Base-by-base conservation (phyloP, 1,140 invertebrate species). In the Meloidogyne floridensis region DNA sequence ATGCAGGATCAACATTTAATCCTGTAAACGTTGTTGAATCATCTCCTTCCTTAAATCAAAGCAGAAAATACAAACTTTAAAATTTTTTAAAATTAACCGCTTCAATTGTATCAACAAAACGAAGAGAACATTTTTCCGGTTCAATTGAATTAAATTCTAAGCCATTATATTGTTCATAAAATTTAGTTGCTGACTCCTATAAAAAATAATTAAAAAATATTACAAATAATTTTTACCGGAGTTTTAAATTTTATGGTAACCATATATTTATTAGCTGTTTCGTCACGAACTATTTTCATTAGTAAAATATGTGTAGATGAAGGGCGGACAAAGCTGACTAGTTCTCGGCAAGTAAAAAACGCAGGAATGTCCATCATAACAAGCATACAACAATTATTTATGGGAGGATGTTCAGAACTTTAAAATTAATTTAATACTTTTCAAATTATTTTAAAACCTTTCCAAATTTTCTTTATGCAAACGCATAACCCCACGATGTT, bases 211-310 rank as follows among this genome's bases (percentile, higher is more conserved):
- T 9, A 18, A 10, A 2, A 82, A 20, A 18, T 13, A 83, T 72
- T 51, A 51, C 4, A 3, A 74, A 84, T 8, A 65, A n/a, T n/a
- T 4, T 13, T 81, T 82, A 76, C 80, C 43, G 78, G 42, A 42
- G 43, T 76, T 80, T 81, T 82, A 70, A 80, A 82, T 91, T 95
- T 97, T 20, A 98, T 91, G 5, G 98, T 91, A 53, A 95, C 94
- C 96, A 99, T 98, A 87, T 98, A 99, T 87, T 97, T 96, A 91
- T 98, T 98, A 5, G 96, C 95, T 32, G 92, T 91, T 42, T 93
- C 93, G 85, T 93, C 93, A 70, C 95, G 92, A 59, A 99, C 93
- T 73, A 99, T 95, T 84, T 95, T 93, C 85, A 98, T 95, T 90
- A 96, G 94, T 86, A 94, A 93, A 76, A 98, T 95, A 85, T 95